Evolutionary conservation across 2,113 vertebrate genomes (phyloP).

Genomic region (Sylvicapra grimmia): DNA sequence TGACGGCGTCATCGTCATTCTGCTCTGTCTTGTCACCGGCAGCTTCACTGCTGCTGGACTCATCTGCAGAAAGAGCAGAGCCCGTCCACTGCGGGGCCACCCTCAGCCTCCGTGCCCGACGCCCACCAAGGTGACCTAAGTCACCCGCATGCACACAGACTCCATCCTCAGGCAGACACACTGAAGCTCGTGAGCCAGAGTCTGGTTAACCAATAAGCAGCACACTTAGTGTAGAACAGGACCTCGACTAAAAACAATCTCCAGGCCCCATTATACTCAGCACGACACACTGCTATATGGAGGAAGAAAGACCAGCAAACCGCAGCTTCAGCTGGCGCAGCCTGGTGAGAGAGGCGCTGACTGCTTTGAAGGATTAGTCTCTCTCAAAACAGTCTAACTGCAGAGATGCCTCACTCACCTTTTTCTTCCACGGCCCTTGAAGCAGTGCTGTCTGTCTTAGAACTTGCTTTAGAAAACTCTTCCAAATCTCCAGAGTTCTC

Average conservation of each 20-base stretch:
- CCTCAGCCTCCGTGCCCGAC: neutral
- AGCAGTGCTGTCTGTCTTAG: neutral
- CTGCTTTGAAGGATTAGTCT: neutral
- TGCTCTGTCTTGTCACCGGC: constrained; percentile 64
- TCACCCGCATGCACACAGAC: rapidly evolving
- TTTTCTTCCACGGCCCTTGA: constrained; percentile 58
- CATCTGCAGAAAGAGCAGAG: constrained; percentile 66
- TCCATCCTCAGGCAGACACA: neutral
- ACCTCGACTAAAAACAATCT: neutral
- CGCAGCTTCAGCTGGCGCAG: rapidly evolving
- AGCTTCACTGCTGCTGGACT: constrained; percentile 50
- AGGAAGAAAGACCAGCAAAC: too few relatives aligned
- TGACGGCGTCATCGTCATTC: constrained; percentile 62
- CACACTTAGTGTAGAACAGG: neutral
- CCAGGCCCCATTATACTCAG: neutral
- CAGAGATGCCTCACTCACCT: constrained; percentile 57
- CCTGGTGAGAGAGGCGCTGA: rapidly evolving
- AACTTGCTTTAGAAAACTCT: constrained; percentile 44
- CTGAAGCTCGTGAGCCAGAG: neutral
- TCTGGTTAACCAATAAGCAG: neutral
- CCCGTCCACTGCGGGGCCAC: neutral
- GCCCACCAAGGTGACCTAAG: neutral
- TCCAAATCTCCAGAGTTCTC: constrained; percentile 42
- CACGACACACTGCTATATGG: rapidly evolving
- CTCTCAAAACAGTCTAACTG: neutral